These are phyloP conservation scores for Microctonus aethiopoides DNA, from an alignment of 2,888 invertebrate genomes.

Conservation along the genomic window DNA sequence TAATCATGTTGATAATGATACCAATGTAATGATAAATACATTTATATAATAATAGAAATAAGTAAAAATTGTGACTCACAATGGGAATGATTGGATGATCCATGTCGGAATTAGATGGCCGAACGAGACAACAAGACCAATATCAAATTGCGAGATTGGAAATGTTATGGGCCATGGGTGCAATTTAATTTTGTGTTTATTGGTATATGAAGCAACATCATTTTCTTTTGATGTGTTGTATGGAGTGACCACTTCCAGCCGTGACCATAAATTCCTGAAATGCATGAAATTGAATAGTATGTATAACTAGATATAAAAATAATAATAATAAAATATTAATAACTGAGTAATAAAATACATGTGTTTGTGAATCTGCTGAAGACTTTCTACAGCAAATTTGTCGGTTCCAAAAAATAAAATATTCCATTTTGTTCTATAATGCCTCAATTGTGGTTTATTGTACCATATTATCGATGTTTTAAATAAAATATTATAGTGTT, in stretches of 20 bases:
- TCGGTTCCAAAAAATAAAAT: constrained; percentile 91
- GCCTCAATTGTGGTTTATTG: too few relatives aligned
- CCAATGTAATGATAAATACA: constrained; percentile 21
- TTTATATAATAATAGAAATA: constrained; percentile 27
- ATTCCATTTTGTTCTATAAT: constrained; percentile 66
- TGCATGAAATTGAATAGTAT: constrained; percentile 65
- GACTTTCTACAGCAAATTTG: constrained; percentile 80
- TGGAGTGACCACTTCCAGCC: constrained; percentile 79
- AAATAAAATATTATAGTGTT: too few relatives aligned
- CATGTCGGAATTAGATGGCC: constrained; percentile 87
- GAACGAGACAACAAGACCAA: constrained; percentile 94
- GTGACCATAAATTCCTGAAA: constrained; percentile 68
- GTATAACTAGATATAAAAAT: not conserved
- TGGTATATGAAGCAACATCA: constrained; percentile 77
- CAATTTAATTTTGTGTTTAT: constrained; percentile 71
- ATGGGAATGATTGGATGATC: constrained; percentile 81
- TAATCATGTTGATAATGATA: constrained; percentile 26
- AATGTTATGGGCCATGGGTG: constrained; percentile 76
- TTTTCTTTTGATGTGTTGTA: constrained; percentile 71
- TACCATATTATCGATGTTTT: too few relatives aligned
- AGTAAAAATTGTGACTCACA: constrained; percentile 73
- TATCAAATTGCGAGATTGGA: constrained; percentile 73
- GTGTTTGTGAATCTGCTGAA: constrained; percentile 76
- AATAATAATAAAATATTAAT: constrained; percentile 67
- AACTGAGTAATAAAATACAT: too few relatives aligned